Base-by-base conservation (phyloP, 2,888 invertebrate species). In the Laothoe populi region DNA sequence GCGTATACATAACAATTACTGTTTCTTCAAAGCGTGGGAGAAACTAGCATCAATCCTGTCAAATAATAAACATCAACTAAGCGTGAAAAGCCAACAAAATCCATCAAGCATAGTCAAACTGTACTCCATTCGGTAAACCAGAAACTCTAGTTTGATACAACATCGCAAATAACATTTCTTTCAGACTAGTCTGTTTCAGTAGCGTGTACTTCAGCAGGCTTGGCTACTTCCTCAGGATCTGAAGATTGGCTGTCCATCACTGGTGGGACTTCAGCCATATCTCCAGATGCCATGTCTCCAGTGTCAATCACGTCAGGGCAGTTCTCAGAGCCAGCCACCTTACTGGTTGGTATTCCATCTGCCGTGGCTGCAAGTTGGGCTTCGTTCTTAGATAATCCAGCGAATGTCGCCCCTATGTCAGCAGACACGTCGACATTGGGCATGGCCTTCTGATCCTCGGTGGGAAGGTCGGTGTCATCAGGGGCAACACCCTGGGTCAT, bases 111-210 rank as follows among this genome's bases (percentile, higher is more conserved):
- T 26, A 1, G 8, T 31, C 31, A 5, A 31, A 31, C 1, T 5
- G 5, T 31, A 31, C 31, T 5, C 31, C 31, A 1, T 10, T 21
- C 8, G 19, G 19, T 7, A 44, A 44, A 44, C 44, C 1, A 5
- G 44, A 49, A 49, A n/a, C 31, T 49, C 4, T 31, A 49, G 31
- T 49, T 31, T 49, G 49, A 49, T 48, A 48, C 48, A 48, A 23
- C 4, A 53, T 35, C 53, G 31, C 53, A 53, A 53, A 35, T 53
- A 53, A 53, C 53, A 53, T 53, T 35, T 35, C 35, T 8, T 4
- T 4, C 11, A 16, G 8, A 26, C 31, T 53, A 53, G 35, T 19
- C 31, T 8, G 31, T 19, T 11, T 11, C 1, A 35, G 10, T 16
- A 16, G 8, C 35, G 31, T 53, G 31, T 3, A 53, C 21, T 11